Evolutionary conservation across 1,140 invertebrate species (phyloP).

Genomic region (Maniola jurtina): DNA sequence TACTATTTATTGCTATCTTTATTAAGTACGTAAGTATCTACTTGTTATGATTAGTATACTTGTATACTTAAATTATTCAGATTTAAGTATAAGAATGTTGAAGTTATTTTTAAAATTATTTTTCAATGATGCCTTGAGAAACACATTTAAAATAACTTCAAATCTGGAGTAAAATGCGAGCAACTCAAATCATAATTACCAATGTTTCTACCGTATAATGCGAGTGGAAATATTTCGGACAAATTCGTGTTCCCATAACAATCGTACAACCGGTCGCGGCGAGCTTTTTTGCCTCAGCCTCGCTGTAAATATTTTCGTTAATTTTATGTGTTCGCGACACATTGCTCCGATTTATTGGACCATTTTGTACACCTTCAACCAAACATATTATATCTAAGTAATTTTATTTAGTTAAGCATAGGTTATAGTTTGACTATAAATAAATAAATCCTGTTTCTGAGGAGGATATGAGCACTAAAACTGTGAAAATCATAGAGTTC

Average conservation of each 20-base stretch:
- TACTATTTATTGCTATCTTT: too few species aligned
- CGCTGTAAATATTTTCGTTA: constrained; percentile 23
- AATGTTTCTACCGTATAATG: constrained; percentile 21
- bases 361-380: constrained; percentile 10
- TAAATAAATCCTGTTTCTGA: too few species aligned
- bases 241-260: constrained; percentile 19
- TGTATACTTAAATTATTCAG: too few species aligned
- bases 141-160: not conserved
- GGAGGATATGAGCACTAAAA: too few species aligned
- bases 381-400: not conserved
- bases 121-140: not conserved
- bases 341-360: constrained; percentile 12
- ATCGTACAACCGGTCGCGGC: constrained; percentile 17
- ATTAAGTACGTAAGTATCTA: too few species aligned
- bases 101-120: too few species aligned
- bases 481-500: too few species aligned
- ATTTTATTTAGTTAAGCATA: too few species aligned
- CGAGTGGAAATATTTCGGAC: constrained; percentile 17
- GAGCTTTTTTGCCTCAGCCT: constrained; percentile 9
- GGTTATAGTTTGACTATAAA: too few species aligned
- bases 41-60: too few species aligned
- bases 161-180: not conserved
- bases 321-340: constrained; percentile 23
- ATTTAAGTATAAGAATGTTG: too few species aligned
- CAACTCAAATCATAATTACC: constrained; percentile 4